These are phyloP conservation scores for Raja brachyura DNA, from an alignment of 2,113 vertebrate genomes.

Conservation along the genomic window DNA sequence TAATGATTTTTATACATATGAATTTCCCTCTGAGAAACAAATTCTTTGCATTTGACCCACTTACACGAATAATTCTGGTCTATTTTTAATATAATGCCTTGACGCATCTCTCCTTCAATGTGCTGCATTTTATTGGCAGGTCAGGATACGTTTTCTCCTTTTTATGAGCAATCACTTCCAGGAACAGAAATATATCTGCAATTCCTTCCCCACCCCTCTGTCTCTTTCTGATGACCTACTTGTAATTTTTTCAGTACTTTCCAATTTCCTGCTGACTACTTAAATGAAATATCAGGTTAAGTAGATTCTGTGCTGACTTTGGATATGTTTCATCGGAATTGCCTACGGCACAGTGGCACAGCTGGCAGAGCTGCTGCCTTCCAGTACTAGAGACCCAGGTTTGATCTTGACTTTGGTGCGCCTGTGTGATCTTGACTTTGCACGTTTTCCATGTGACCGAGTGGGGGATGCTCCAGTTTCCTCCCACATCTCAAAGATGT, in stretches of 20 bases:
- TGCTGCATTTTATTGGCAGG: neutral
- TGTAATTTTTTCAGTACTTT: neutral
- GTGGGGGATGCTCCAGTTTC: too few species aligned
- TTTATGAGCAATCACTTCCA: neutral
- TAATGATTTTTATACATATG: too few species aligned
- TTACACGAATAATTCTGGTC: neutral
- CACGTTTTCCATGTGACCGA: too few species aligned
- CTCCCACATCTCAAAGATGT: too few species aligned
- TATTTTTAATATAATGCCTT: neutral
- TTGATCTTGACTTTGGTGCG: too few species aligned
- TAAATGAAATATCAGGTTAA: neutral
- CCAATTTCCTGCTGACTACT: neutral
- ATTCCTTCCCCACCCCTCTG: too few species aligned
- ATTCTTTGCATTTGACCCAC: neutral
- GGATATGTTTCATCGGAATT: too few species aligned
- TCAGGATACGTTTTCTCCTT: neutral
- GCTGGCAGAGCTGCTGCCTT: too few species aligned
- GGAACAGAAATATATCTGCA: neutral
- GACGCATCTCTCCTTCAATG: neutral
- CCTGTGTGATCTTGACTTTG: too few species aligned
- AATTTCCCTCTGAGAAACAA: neutral
- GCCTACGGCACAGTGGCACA: too few species aligned
- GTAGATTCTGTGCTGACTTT: too few species aligned
- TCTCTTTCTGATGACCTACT: neutral
- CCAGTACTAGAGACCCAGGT: too few species aligned